phyloP scores from a whole-genome alignment of 1,140 invertebrate genomes.

The Tetramorium alpestre region DNA sequence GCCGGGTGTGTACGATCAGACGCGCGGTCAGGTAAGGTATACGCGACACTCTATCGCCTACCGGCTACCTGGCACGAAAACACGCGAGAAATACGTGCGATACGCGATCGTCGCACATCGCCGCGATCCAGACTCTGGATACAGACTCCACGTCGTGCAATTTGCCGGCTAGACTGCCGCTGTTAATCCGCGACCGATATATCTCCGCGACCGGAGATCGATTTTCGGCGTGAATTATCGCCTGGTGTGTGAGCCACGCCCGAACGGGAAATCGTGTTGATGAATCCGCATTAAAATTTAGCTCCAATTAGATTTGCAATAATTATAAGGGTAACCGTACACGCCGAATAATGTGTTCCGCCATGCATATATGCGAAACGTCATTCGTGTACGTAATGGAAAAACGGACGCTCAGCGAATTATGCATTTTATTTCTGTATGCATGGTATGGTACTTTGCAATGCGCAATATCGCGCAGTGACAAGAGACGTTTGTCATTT shows the following conservation, averaged over 20 bases:
- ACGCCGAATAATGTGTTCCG: background rate
- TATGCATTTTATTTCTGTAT: background rate
- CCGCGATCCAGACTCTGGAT: background rate
- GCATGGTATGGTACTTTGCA: background rate
- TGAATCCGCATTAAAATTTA: constrained; percentile 58
- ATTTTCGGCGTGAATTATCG: constrained; percentile 47
- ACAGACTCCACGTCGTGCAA: constrained; percentile 11
- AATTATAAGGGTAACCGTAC: constrained; percentile 26
- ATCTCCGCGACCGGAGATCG: constrained; percentile 30
- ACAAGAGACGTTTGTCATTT: background rate
- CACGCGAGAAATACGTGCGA: constrained; percentile 46
- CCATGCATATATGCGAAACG: background rate
- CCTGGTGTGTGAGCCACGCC: constrained; percentile 28
- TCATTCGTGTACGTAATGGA: constrained; percentile 6
- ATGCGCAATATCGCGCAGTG: background rate
- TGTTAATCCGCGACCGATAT: constrained; percentile 44
- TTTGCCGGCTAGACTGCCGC: constrained; percentile 9
- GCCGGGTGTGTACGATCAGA: background rate
- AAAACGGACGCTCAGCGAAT: constrained; percentile 15
- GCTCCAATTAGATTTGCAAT: constrained; percentile 52
- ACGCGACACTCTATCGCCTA: background rate
- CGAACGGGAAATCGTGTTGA: constrained; percentile 42
- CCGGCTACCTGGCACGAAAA: constrained; percentile 5
- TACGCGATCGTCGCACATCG: constrained; percentile 12
- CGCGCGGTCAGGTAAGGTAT: background rate